Evolutionary conservation across 2,797 vertebrate species (phyloP).

Genomic region (Cheirogaleus major): DNA sequence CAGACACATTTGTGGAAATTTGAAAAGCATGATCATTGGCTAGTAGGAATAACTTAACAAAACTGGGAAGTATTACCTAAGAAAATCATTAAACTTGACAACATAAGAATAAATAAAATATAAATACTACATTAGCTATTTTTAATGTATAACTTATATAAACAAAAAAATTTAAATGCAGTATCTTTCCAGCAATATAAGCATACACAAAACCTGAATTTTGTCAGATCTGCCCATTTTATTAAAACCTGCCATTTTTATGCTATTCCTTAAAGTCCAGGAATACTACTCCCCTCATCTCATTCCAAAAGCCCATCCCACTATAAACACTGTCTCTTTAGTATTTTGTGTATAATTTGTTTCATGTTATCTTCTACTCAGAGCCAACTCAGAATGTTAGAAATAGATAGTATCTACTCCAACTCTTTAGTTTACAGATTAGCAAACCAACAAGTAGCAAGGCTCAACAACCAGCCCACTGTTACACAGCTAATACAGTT

Average conservation of each 20-base stretch:
- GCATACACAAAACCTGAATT: neutral
- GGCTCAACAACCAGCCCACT: neutral
- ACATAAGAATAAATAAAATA: neutral
- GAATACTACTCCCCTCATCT: neutral
- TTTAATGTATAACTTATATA: neutral
- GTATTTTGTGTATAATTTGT: neutral
- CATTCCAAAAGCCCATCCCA: slow-evolving; percentile 23
- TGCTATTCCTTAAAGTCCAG: slow-evolving; percentile 18
- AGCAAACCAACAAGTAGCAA: slow-evolving; percentile 56
- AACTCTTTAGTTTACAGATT: slow-evolving; percentile 56
- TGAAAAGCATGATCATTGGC: neutral
- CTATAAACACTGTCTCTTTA: neutral
- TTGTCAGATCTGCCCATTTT: slow-evolving; percentile 13
- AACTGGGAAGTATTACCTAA: neutral
- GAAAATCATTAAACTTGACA: slow-evolving; percentile 15
- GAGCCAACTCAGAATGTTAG: slow-evolving; percentile 29
- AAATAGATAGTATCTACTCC: neutral
- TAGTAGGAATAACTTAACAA: neutral
- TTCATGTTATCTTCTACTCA: slow-evolving; percentile 2
- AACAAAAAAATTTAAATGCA: slow-evolving; percentile 17
- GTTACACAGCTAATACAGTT: neutral
- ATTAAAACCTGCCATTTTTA: slow-evolving; percentile 14
- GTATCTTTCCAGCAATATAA: neutral
- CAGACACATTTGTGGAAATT: neutral
- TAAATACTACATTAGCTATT: neutral